Base-by-base conservation (phyloP, 1,140 invertebrate genomes). In the Cherax quadricarinatus region DNA sequence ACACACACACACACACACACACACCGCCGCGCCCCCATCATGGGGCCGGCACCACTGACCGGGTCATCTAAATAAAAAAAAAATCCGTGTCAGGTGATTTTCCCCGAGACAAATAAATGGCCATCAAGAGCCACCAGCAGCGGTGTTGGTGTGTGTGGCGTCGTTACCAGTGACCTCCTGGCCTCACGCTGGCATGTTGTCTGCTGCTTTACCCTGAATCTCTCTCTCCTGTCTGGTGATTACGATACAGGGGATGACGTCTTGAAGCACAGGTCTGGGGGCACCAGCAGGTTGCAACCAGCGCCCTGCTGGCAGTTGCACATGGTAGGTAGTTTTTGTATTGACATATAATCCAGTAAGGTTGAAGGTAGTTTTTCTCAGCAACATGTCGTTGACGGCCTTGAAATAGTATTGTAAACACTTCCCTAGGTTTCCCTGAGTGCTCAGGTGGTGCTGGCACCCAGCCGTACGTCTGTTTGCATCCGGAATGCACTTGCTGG, bases 401-500 rank as follows among this genome's bases (percentile, higher is more conserved):
- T 0, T n/a, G 21, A 21, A 21, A 30, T 12, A 30, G 7, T 3
- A 7, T 30, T 12, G 70, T 75, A 30, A 75, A 75, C 70, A 75
- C 7, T 9, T 16, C n/a, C 6, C 70, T 5, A n/a, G 70, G 66
- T 70, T 21, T 7, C 14, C 14, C 66, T 18, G 21, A 41, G 14
- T 18, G 21, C 75, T 48, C 14, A 51, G 18, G 75, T 57, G 73
- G 73, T 51, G 41, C 30, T 88, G 86, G 53, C 86, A 88, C 73
- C 73, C 75, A 79, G 86, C 86, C 73, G 66, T 51, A 53, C 16
- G 84, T 62, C 21, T 62, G 66, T 75, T 53, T 81, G 89, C 83
- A 84, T 21, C n/a, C 51, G 60, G 49, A 87, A 91, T 91, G 90
- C 90, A 87, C 51, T 60, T 62, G 79, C 90, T 82, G 73, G 78